Evolutionary conservation across 2,113 vertebrate genomes (phyloP), one percentile per base, ranked within the genome.

Genomic region (Thamnaconus septentrionalis): DNA sequence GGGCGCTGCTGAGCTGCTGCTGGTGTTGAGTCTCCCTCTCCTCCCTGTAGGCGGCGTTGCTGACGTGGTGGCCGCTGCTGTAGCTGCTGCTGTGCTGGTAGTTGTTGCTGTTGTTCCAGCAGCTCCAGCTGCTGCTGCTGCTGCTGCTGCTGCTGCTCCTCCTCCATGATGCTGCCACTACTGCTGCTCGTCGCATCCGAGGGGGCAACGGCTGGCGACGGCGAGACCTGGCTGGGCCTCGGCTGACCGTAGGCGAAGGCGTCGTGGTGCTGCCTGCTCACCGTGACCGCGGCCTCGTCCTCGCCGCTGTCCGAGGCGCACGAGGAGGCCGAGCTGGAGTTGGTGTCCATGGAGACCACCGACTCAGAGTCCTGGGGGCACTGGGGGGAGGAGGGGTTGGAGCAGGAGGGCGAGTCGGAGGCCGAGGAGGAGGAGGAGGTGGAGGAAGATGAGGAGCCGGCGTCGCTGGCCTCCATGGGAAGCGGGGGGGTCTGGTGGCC

Each of bases 271-370:
- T 90, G 93, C 71, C 92, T 84, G 54, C 91, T 91, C 71, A 90
- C 85, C 56, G 90, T 84, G 52, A 91, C 91, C 0, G 90, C 88
- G 39, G 92, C 91, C 78, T 99, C 96, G 4, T 93, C 92, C 89
- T 99, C 98, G 3, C 94, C 93, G 66, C 95, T 94, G 88, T 98
- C 96, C 1, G 92, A 85, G 1, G 80, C 75, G 5, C 87, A 91
- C 80, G 65, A 81, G 58, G 91, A 92, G 56, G 86, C 68, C 0
- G 89, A 85, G 77, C 88, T 92, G 72, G 81, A 86, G 75, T 85
- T 90, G 61, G 88, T 91, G 74, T 92, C 91, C 91, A 91, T 91
- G 59, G 91, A 84, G 12, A 88, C 79, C 52, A 73, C 81, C 0
- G 87, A 87, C 74, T 89, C 90, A 0, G 88, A 82, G 80, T 90